Base-by-base conservation (phyloP, 2,888 invertebrate genomes). In the Caenorhabditis zanzibari region DNA sequence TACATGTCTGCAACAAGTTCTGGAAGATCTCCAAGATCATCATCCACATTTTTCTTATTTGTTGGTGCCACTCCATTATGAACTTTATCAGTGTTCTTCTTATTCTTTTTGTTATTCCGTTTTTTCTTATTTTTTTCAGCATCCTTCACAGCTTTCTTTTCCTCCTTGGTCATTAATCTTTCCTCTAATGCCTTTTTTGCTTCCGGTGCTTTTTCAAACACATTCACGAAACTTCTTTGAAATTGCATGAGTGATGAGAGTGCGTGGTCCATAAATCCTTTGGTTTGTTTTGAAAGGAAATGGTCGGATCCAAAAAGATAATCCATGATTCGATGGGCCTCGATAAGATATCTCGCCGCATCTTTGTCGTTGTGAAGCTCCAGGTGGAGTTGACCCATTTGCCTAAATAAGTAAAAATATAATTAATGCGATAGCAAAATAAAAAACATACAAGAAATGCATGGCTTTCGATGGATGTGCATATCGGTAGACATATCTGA, bases 251-350 rank as follows among this genome's bases (percentile, higher is more conserved):
- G 49, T 22, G 56, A 73, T 1, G 66, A 66, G 5, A 80, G 44
- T 5, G 80, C 80, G 52, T 72, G 68, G 32, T 80, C 74, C 83
- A 83, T 83, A 35, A 79, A 63, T 26, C 68, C 73, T 35, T 84
- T 84, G 6, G 83, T 76, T 61, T 80, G 75, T 26, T 26, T 56
- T 16, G 68, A 66, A 16, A 75, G 73, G 41, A 66, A 80, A 72
- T 84, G 83, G 1, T 72, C 61, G 16, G 49, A 22, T 28, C 74
- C 83, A n/a, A 84, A 84, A 6, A 84, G 61, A 61, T 84, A 84
- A 61, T 84, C 84, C 80, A 85, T 80, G 44, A 87, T 84, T 3
- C 81, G 68, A 56, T 83, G 76, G 9, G 87, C 73, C 63, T 87
- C 85, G 12, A 76, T 47, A 1, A 84, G 28, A 49, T 85, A 86